These are phyloP conservation scores for Lepidurus arcticus DNA, from an alignment of 1,140 invertebrate genomes.

Conservation along the genomic window DNA sequence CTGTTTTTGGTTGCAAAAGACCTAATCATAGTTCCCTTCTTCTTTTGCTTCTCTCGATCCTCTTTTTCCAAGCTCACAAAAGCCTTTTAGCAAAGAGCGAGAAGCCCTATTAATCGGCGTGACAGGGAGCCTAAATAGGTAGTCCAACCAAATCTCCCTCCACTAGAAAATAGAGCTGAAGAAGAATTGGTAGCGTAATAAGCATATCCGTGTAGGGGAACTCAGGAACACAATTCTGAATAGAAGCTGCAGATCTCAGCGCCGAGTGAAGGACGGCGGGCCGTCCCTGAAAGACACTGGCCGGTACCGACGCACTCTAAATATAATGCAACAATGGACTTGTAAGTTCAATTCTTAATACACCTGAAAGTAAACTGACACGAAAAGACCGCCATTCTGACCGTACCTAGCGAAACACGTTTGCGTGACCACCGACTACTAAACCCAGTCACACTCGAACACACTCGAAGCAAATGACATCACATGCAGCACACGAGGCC, in stretches of 20 bases:
- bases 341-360: background rate
- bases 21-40: background rate
- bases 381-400: background rate
- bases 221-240: background rate
- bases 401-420: background rate
- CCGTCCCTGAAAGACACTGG: conserved; percentile 33
- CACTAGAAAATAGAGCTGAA: background rate
- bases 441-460: background rate
- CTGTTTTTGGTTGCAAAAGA: background rate
- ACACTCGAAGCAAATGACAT: background rate
- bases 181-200: background rate
- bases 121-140: background rate
- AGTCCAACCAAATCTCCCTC: background rate
- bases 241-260: conserved; percentile 4
- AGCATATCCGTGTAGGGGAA: conserved; percentile 11
- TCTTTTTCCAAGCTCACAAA: background rate
- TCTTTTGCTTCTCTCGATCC: background rate
- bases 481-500: background rate
- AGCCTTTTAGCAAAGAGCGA: background rate
- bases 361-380: background rate
- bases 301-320: conserved; percentile 32
- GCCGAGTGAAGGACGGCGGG: conserved; percentile 29
- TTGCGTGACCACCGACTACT: background rate
- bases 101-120: background rate
- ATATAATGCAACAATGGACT: background rate